Evolutionary conservation across 1,140 invertebrate genomes (phyloP).

Genomic region (Leguminivora glycinivorella): DNA sequence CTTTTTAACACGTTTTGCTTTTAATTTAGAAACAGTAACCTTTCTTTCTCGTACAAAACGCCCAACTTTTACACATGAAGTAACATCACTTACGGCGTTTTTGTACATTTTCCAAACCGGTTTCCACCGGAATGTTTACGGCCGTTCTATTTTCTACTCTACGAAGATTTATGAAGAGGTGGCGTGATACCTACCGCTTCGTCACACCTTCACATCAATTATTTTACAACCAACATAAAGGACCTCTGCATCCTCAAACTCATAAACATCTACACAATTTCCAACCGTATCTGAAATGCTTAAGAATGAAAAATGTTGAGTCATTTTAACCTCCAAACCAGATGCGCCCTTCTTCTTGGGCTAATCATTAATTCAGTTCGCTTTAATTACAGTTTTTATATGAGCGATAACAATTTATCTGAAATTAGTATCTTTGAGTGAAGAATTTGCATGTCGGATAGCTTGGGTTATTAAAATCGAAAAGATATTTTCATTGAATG

Average conservation of each 20-base stretch:
- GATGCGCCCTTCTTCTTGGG: neutral
- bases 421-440: slow-evolving; percentile 10
- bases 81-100: neutral
- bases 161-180: slow-evolving; percentile 14
- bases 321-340: neutral
- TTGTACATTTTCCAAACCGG: neutral
- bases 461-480: slow-evolving; percentile 14
- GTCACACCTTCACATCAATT: slow-evolving; percentile 16
- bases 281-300: neutral
- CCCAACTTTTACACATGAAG: neutral
- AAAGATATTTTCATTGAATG: slow-evolving; percentile 1
- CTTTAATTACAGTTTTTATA: slow-evolving; percentile 15
- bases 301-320: neutral
- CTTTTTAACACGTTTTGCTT: neutral
- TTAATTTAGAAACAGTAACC: neutral
- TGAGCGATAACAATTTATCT: slow-evolving; percentile 16
- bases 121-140: slow-evolving; percentile 9
- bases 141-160: slow-evolving; percentile 11
- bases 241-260: neutral
- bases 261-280: neutral
- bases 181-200: slow-evolving; percentile 13
- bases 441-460: slow-evolving; percentile 4
- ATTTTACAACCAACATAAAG: neutral
- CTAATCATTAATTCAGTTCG: slow-evolving; percentile 1
- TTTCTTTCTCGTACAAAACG: neutral